A percentile compares a stretch with the other conserved stretches of the same genome.
phyloP scores from a whole-genome alignment of 2,113 vertebrate species.

The Bathybates hornii region DNA sequence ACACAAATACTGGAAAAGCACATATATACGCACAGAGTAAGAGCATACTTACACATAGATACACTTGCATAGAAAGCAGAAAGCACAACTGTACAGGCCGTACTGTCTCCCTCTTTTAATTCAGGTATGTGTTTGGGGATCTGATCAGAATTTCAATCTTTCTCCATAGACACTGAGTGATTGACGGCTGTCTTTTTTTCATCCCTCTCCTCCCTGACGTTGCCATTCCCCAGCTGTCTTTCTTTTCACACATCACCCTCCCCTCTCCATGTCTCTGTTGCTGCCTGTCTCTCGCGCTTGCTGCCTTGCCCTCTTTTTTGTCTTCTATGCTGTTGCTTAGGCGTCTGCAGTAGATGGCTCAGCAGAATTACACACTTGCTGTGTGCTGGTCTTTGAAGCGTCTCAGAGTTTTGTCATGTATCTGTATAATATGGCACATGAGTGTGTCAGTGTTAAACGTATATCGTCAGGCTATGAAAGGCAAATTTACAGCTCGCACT shows the following conservation, averaged over 20 bases:
- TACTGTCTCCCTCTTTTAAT: background rate
- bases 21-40: background rate
- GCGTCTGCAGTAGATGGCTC: background rate
- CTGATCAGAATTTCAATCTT: constrained; percentile 32
- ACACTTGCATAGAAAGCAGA: background rate
- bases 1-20: background rate
- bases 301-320: background rate
- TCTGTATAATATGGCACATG: background rate
- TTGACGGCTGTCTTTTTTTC: constrained; percentile 4
- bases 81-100: background rate
- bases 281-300: background rate
- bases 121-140: constrained; percentile 7
- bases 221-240: constrained; percentile 18
- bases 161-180: constrained; percentile 9
- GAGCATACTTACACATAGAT: background rate
- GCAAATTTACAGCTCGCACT: background rate
- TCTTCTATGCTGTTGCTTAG: background rate
- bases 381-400: background rate
- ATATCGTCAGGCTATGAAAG: background rate
- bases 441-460: background rate
- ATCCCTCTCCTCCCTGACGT: background rate
- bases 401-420: background rate
- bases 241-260: background rate
- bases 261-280: background rate
- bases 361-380: background rate